These are phyloP conservation scores for Aurelia coerulea DNA, from an alignment of 30 jellyfish, hydroid and myxozoan genomes.

Conservation along the genomic window DNA sequence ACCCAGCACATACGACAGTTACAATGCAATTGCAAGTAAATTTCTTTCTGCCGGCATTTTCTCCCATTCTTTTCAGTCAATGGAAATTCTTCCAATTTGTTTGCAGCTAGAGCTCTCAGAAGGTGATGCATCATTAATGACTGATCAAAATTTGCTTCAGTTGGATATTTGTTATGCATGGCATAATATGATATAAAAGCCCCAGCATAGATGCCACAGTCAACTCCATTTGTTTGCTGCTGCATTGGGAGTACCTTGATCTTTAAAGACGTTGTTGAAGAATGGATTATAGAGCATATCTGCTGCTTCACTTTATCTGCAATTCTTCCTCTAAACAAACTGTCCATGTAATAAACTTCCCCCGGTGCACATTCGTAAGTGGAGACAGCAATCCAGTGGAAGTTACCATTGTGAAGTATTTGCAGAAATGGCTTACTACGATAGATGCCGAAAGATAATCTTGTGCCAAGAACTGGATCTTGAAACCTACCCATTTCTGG, in stretches of 20 bases:
- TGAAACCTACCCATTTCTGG: too few relatives aligned
- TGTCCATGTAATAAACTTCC: too few relatives aligned
- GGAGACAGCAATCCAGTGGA: too few relatives aligned
- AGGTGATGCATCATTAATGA: slow-evolving; percentile 10
- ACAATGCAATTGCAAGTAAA: background rate
- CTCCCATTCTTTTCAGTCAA: background rate
- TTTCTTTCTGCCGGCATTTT: background rate
- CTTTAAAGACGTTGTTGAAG: too few relatives aligned
- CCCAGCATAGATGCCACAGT: slow-evolving; percentile 31
- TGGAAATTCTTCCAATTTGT: slow-evolving; percentile 10
- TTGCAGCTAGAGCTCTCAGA: slow-evolving; percentile 4
- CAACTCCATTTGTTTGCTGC: slow-evolving; percentile 23
- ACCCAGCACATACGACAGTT: slow-evolving; percentile 1
- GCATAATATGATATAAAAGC: slow-evolving; percentile 13
- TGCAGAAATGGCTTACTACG: too few relatives aligned
- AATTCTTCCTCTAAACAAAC: too few relatives aligned
- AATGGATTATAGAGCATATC: too few relatives aligned
- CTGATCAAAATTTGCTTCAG: slow-evolving; percentile 18
- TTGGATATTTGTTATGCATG: slow-evolving; percentile 3
- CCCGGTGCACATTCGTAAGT: too few relatives aligned
- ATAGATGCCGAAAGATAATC: too few relatives aligned
- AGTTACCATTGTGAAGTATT: too few relatives aligned
- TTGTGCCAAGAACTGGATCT: too few relatives aligned
- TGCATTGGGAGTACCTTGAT: slow-evolving; percentile 1
- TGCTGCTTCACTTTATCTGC: too few relatives aligned